Percentiles rank a stretch among this genome's conserved stretches.
phyloP scores from a whole-genome alignment of 92 coral and sea anemone genomes.

The Paragorgia papillata region DNA sequence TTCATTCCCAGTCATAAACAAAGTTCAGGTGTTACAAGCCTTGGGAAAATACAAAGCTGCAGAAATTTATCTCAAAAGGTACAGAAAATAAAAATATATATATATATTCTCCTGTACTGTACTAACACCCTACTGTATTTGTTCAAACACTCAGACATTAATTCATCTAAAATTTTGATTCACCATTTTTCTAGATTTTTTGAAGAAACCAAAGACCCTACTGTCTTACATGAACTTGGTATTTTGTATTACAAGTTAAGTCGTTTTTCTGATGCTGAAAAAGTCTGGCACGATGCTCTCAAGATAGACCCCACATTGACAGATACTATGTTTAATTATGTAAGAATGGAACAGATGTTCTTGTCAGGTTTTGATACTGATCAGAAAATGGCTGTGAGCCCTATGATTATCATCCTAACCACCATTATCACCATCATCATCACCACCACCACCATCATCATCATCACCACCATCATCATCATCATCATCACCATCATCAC shows the following conservation, averaged over 20 bases:
- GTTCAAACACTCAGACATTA: no score
- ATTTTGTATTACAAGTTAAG: conserved; percentile 70
- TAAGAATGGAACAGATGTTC: conserved; percentile 22
- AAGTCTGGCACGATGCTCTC: conserved; percentile 76
- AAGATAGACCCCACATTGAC: conserved; percentile 61
- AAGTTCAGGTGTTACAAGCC: conserved; percentile 67
- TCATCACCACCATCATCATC: no score
- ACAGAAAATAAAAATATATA: no score
- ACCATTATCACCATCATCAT: no score
- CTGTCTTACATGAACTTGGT: conserved; percentile 75
- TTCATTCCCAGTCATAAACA: conserved; percentile 77
- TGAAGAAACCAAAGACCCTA: conserved; percentile 49
- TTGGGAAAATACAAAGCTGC: conserved; percentile 60
- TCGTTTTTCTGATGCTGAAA: conserved; percentile 70
- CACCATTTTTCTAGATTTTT: background rate
- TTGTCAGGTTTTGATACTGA: no score
- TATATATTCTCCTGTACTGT: no score
- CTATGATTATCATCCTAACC: no score
- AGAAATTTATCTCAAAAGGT: conserved; percentile 65
- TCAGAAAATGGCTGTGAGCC: no score
- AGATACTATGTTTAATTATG: conserved; percentile 72
- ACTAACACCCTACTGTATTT: no score
- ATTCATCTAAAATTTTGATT: background rate
- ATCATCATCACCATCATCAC: no score
- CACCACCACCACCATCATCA: no score